phyloP scores from a whole-genome alignment of 2,797 vertebrate species.

The Enteromius trimaculatus region DNA sequence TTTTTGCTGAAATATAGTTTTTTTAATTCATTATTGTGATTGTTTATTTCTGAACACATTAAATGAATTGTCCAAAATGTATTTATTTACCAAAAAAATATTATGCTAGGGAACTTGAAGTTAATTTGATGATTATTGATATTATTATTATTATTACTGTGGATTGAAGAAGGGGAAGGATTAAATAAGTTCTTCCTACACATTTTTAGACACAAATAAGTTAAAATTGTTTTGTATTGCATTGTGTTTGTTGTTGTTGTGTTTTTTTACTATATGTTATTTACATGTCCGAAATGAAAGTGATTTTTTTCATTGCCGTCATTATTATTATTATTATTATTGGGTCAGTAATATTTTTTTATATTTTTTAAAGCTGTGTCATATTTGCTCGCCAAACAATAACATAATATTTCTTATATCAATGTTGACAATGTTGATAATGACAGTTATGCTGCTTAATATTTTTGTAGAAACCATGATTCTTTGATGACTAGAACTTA shows the following conservation, averaged over 20 bases:
- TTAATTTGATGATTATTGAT: neutral
- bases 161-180: too few relatives aligned
- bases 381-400: neutral
- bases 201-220: too few relatives aligned
- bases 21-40: neutral
- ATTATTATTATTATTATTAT: neutral
- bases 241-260: too few relatives aligned
- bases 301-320: too few relatives aligned
- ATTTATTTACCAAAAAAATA: neutral
- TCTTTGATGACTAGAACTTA: neutral
- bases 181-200: too few relatives aligned
- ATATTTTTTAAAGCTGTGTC: neutral
- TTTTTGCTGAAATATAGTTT: neutral
- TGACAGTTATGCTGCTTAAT: neutral
- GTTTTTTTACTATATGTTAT: too few relatives aligned
- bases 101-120: too few relatives aligned
- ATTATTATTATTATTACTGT: neutral
- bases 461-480: neutral
- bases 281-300: too few relatives aligned
- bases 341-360: neutral
- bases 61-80: neutral
- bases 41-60: conserved; percentile 4
- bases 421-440: neutral
- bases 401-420: neutral
- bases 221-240: too few relatives aligned